A percentile compares a stretch with the other conserved stretches of the same genome.
These are phyloP conservation scores for Oegoconia quadripuncta DNA, from an alignment of 2,888 invertebrate genomes.

Conservation along the genomic window DNA sequence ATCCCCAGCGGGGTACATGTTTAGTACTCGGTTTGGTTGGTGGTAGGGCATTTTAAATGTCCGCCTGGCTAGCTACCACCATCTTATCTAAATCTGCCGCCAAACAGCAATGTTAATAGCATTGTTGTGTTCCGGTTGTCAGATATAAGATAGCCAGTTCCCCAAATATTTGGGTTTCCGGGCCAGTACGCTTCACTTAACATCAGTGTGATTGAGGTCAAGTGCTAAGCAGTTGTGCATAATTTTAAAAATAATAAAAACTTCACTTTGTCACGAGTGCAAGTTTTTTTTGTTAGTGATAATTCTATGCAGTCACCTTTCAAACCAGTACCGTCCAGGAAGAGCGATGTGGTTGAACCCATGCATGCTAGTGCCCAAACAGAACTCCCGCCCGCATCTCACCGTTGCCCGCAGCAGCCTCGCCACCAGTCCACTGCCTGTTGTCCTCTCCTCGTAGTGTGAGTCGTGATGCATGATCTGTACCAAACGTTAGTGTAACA, in stretches of 20 bases:
- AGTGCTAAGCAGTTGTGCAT: neutral
- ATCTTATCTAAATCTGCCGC: too few relatives aligned
- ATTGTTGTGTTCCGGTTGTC: too few relatives aligned
- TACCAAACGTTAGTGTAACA: neutral
- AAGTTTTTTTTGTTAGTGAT: neutral
- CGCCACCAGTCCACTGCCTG: neutral
- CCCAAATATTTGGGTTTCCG: too few relatives aligned
- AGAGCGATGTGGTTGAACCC: conserved; percentile 69
- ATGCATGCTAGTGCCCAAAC: conserved; percentile 65
- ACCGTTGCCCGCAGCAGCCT: conserved; percentile 7
- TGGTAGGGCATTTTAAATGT: neutral
- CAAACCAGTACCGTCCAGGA: conserved; percentile 58
- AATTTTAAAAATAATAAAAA: neutral
- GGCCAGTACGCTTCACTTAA: too few relatives aligned
- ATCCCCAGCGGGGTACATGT: neutral
- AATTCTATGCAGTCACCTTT: conserved; percentile 51
- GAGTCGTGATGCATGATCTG: neutral
- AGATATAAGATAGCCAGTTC: too few relatives aligned
- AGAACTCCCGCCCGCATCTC: conserved; percentile 48
- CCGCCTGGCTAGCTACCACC: too few relatives aligned
- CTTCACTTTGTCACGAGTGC: neutral
- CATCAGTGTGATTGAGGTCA: too few relatives aligned
- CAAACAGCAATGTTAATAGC: too few relatives aligned
- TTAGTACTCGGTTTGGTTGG: neutral
- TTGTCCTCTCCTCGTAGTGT: neutral